Conservation (phyloP, 2,888 invertebrate genomes). For the Eristalis pertinax region DNA sequence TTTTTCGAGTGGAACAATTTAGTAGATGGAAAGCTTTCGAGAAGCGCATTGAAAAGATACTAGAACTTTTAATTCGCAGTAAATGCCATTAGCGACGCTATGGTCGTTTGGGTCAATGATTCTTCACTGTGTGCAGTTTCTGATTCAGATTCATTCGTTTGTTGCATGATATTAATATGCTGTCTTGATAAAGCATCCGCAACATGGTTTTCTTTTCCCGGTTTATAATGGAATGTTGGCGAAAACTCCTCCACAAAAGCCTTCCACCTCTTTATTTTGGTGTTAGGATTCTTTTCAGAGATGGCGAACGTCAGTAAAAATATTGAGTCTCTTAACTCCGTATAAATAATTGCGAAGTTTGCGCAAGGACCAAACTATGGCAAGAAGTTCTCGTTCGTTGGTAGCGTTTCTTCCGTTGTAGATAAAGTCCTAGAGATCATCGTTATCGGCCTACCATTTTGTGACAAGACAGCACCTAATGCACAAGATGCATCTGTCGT, state of each 20-base stretch:
- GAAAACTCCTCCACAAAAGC: slow-evolving; percentile 41
- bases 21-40: slow-evolving; percentile 16
- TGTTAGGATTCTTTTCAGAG: slow-evolving; percentile 40
- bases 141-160: slow-evolving; percentile 31
- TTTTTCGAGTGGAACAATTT: slow-evolving; percentile 25
- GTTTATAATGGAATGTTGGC: slow-evolving; percentile 37
- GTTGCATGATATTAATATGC: slow-evolving; percentile 38
- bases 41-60: slow-evolving; percentile 5
- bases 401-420: slow-evolving; percentile 71
- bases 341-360: slow-evolving; percentile 77
- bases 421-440: slow-evolving; percentile 74
- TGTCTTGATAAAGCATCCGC: slow-evolving; percentile 52
- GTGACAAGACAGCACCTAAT: slow-evolving; percentile 74
- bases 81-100: slow-evolving; percentile 4
- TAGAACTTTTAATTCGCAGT: background rate
- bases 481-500: slow-evolving; percentile 75
- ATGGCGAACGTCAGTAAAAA: slow-evolving; percentile 52
- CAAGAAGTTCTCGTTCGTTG: slow-evolving; percentile 77
- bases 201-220: slow-evolving; percentile 74
- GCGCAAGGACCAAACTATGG: slow-evolving; percentile 76
- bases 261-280: slow-evolving; percentile 56
- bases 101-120: slow-evolving; percentile 28
- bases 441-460: slow-evolving; percentile 74
- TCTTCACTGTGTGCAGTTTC: slow-evolving; percentile 52
- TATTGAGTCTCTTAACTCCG: slow-evolving; percentile 70